Evolutionary conservation across 2,888 invertebrate genomes (phyloP).

Genomic region (Acrobasis consociella): DNA sequence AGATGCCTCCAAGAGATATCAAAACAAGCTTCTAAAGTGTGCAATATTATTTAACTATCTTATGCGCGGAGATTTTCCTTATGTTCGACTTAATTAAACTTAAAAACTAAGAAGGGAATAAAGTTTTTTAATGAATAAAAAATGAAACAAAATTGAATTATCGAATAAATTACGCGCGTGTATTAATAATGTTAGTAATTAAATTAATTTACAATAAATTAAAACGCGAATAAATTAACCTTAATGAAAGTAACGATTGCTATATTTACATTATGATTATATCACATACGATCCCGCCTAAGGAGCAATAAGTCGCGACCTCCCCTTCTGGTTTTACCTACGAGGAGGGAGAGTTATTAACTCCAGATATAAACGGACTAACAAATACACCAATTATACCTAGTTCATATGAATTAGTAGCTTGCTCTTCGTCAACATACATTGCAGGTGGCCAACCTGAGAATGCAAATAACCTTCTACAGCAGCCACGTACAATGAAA

Average conservation of each 20-base stretch:
- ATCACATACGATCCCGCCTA: slow-evolving; percentile 44
- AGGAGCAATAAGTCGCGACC: slow-evolving; percentile 76
- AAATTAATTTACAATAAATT: slow-evolving; percentile 61
- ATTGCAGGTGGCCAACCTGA: background rate
- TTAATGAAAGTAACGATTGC: slow-evolving; percentile 13
- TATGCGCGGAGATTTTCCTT: slow-evolving; percentile 1
- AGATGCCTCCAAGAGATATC: slow-evolving; percentile 30
- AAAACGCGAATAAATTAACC: slow-evolving; percentile 41
- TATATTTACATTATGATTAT: slow-evolving; percentile 36
- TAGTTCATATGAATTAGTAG: slow-evolving; percentile 8
- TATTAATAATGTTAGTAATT: slow-evolving; percentile 63
- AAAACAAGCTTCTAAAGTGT: slow-evolving; percentile 14
- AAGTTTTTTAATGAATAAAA: slow-evolving; percentile 34
- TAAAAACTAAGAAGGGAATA: slow-evolving; percentile 41
- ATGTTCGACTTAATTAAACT: slow-evolving; percentile 25
- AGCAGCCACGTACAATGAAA: background rate
- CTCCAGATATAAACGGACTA: slow-evolving; percentile 47
- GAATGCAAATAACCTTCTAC: background rate
- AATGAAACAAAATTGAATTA: slow-evolving; percentile 54
- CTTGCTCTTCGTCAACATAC: background rate
- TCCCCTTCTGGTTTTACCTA: slow-evolving; percentile 50
- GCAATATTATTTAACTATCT: background rate
- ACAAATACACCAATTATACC: slow-evolving; percentile 26
- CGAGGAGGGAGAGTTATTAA: slow-evolving; percentile 76
- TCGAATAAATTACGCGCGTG: slow-evolving; percentile 62